A percentile compares a stretch with the other conserved stretches of the same genome.
phyloP scores from a whole-genome alignment of 2,888 invertebrate species.

The Sympetrum striolatum region DNA sequence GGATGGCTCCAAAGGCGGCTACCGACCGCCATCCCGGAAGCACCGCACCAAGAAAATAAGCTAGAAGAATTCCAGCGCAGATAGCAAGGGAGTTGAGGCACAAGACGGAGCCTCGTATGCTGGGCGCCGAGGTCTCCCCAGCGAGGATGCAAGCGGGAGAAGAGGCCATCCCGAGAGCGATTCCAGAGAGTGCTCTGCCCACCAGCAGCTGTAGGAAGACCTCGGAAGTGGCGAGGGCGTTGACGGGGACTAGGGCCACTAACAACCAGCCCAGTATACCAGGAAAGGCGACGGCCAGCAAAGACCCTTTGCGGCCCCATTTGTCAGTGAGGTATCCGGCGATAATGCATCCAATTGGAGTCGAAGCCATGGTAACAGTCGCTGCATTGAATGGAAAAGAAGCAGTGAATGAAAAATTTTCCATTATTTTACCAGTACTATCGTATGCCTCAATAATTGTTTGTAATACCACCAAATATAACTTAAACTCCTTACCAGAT shows the following conservation, averaged over 20 bases:
- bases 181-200: conserved; percentile 37
- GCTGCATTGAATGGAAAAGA: neutral
- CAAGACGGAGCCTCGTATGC: conserved; percentile 11
- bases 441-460: too few relatives aligned
- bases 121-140: conserved; percentile 27
- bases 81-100: conserved; percentile 32
- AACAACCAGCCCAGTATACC: conserved; percentile 36
- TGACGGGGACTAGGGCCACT: conserved; percentile 1
- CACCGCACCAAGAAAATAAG: conserved; percentile 28
- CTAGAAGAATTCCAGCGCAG: conserved; percentile 29
- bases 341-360: conserved; percentile 29
- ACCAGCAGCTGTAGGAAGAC: conserved; percentile 30
- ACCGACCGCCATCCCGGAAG: conserved; percentile 34
- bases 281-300: conserved; percentile 35
- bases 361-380: conserved; percentile 27
- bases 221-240: neutral
- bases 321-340: conserved; percentile 10
- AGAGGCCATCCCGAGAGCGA: conserved; percentile 35
- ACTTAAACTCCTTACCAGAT: too few relatives aligned
- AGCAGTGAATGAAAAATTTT: too few relatives aligned
- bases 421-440: too few relatives aligned
- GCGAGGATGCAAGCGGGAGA: conserved; percentile 21
- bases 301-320: conserved; percentile 24
- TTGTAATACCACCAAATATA: too few relatives aligned
- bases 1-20: conserved; percentile 13